These are phyloP conservation scores for Romanomermis culicivorax DNA, from an alignment of 2,888 invertebrate species.

Conservation along the genomic window DNA sequence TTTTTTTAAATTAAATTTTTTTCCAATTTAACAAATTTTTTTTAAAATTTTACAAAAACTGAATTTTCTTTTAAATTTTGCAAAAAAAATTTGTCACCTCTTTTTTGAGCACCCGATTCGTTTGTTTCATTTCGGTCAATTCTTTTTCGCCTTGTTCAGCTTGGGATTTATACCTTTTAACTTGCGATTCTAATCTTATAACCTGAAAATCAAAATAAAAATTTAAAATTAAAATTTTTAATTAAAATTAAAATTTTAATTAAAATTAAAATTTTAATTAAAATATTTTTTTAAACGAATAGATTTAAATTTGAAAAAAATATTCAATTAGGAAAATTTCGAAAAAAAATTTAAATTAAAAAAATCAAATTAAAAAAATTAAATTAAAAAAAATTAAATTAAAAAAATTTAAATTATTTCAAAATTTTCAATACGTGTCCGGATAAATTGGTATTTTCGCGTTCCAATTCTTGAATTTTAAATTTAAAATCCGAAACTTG, in stretches of 20 bases:
- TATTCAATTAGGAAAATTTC: too few relatives aligned
- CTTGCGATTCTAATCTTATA: slow-evolving; percentile 82
- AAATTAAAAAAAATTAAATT: too few relatives aligned
- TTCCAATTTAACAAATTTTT: too few relatives aligned
- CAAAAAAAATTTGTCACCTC: slow-evolving; percentile 47
- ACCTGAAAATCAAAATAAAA: too few relatives aligned
- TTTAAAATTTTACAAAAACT: too few relatives aligned
- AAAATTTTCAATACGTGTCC: slow-evolving; percentile 42
- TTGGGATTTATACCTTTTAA: slow-evolving; percentile 69
- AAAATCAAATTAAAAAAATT: too few relatives aligned
- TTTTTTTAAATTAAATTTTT: too few relatives aligned
- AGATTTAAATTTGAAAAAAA: slow-evolving; percentile 2
- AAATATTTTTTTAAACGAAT: neutral
- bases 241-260: too few relatives aligned
- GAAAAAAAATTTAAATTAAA: too few relatives aligned
- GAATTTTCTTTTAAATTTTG: too few relatives aligned
- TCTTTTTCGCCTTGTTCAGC: slow-evolving; percentile 78
- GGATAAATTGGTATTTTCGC: slow-evolving; percentile 83
- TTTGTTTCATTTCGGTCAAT: slow-evolving; percentile 80
- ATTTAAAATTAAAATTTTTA: too few relatives aligned
- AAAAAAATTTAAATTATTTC: slow-evolving; percentile 7
- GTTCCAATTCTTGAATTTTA: slow-evolving; percentile 85
- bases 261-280: too few relatives aligned
- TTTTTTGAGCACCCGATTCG: slow-evolving; percentile 72
- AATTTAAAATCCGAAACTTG: slow-evolving; percentile 76